These are phyloP conservation scores for Caenorhabditis angaria DNA, from an alignment of 2,888 invertebrate species.

Conservation along the genomic window DNA sequence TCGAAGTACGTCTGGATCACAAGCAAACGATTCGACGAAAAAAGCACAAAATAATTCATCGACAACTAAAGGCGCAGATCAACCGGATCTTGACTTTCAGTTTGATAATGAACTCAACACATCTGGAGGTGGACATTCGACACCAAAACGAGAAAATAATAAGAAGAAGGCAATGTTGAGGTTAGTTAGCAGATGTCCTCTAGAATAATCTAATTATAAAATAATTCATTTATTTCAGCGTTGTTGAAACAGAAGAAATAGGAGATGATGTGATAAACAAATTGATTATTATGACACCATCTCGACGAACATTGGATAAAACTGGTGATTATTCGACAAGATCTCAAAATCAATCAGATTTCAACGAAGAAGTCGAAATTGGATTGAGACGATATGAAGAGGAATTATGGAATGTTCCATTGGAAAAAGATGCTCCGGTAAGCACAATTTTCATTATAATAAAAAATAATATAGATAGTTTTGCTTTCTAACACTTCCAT, in stretches of 20 bases:
- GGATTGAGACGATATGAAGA: conserved; percentile 96
- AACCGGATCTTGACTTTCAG: conserved; percentile 82
- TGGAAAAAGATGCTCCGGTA: conserved; percentile 51
- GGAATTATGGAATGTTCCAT: conserved; percentile 81
- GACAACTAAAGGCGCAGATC: too few species aligned
- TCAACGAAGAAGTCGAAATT: conserved; percentile 93
- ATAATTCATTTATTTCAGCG: conserved; percentile 28
- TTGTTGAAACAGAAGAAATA: conserved; percentile 75
- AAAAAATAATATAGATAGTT: not conserved
- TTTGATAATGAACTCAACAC: conserved; percentile 90
- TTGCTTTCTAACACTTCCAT: conserved; percentile 4
- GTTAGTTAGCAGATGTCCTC: conserved; percentile 5
- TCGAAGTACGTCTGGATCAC: conserved; percentile 24
- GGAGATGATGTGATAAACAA: conserved; percentile 70
- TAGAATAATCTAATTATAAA: not conserved
- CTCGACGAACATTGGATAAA: conserved; percentile 80
- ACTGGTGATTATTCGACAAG: conserved; percentile 82
- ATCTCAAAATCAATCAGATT: conserved; percentile 91
- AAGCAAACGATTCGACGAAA: conserved; percentile 12
- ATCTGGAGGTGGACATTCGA: conserved; percentile 19
- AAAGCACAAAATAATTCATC: conserved; percentile 19
- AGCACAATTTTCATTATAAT: conserved; percentile 8
- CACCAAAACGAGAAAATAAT: conserved; percentile 53
- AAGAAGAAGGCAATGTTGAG: conserved; percentile 29
- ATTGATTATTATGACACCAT: conserved; percentile 91